phyloP scores from a whole-genome alignment of 2,797 vertebrate species.

The Pelodytes ibericus region DNA sequence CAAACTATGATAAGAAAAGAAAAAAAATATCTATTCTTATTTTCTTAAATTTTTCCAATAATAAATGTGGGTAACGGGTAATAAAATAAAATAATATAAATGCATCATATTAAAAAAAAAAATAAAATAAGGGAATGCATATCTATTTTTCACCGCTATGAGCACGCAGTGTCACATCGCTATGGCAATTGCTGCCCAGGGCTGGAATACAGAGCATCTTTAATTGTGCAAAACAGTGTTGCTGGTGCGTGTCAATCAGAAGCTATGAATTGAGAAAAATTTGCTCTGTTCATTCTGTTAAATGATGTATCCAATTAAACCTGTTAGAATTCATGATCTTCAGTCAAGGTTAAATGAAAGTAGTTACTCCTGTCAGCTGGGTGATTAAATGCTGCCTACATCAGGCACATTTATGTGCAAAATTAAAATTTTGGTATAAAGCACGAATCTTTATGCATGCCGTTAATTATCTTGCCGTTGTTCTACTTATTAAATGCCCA shows the following conservation, averaged over 20 bases:
- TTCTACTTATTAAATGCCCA: slow-evolving; percentile 95
- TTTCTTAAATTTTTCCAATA: slow-evolving; percentile 69
- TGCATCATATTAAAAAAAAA: slow-evolving; percentile 34
- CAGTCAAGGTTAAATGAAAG: slow-evolving; percentile 99
- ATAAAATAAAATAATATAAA: slow-evolving; percentile 35
- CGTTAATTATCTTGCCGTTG: slow-evolving; percentile 90
- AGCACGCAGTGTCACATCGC: slow-evolving; percentile 92
- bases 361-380: slow-evolving; percentile 99
- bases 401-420: slow-evolving; percentile 96
- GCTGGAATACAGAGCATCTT: slow-evolving; percentile 97
- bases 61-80: slow-evolving; percentile 68
- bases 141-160: slow-evolving; percentile 84
- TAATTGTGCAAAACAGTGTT: slow-evolving; percentile 99
- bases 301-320: slow-evolving; percentile 99
- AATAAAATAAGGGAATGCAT: no score
- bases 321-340: slow-evolving; percentile 99
- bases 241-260: slow-evolving; percentile 99
- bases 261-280: slow-evolving; percentile 99
- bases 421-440: slow-evolving; percentile 98
- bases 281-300: slow-evolving; percentile 99
- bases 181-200: slow-evolving; percentile 93
- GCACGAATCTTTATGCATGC: slow-evolving; percentile 99
- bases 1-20: no score
- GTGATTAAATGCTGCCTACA: slow-evolving; percentile 99
- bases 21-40: no score